Evolutionary conservation across 2,797 vertebrate species (phyloP), one percentile per base, ranked within the genome.

Genomic region (Cossypha caffra): DNA sequence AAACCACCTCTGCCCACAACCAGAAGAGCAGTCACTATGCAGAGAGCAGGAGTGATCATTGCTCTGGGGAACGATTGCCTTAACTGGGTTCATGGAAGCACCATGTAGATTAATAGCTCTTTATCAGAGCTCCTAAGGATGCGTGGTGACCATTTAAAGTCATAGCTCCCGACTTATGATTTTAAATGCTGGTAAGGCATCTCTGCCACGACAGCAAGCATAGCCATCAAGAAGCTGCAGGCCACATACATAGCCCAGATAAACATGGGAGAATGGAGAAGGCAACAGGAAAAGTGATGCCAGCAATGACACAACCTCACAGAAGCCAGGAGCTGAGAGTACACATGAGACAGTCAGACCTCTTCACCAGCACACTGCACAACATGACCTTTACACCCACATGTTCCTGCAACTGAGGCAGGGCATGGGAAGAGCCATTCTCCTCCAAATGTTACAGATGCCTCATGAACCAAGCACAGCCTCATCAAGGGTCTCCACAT

Each of bases 91-190:
- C 95, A 58, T 28, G 67, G 80, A 94, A 95, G 51, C 45, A 79
- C 28, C 20, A 5, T 13, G 42, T 12, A 74, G 50, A 89, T 93
- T 64, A 92, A n/a, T 1, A 71, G 81, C 86, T 92, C 72, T 89
- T 95, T 81, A 86, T 14, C 43, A 91, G 64, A 59, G n/a, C 57
- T 58, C 40, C 88, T 92, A 88, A 77, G 35, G 71, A 86, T 26
- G 91, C 16, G 92, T 25, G 35, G 62, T 71, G 72, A 96, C 86
- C 72, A 76, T 45, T 93, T 63, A 82, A 80, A 90, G 79, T 58
- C 58, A 19, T 5, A 66, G 29, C 16, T 93, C 29, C 40, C 37
- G 57, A 18, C 18, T 26, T 16, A 11, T 3, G 28, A 20, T 35
- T 86, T 63, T 57, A 62, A 85, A 90, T 26, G 45, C 40, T 28